Conservation (phyloP, 2,888 invertebrate genomes). For the Drosophila mulleri region DNA sequence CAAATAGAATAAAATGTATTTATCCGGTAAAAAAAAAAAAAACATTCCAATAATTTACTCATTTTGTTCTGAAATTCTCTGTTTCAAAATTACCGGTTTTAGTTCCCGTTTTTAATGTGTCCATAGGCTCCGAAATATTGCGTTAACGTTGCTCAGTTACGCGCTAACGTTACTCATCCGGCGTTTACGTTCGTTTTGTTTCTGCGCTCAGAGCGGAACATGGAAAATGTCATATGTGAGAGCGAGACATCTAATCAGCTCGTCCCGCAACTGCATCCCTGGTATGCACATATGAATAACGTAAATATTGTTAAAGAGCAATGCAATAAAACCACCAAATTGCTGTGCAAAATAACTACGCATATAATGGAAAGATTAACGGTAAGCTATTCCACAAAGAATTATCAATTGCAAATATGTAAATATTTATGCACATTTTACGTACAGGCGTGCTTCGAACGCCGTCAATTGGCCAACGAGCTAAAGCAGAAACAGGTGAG, state of each 20-base stretch:
- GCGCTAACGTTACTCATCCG: slow-evolving; percentile 20
- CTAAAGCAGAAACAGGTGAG: slow-evolving; percentile 82
- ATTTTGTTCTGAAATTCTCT: not conserved
- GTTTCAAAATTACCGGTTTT: slow-evolving; percentile 18
- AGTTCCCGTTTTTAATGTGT: slow-evolving; percentile 3
- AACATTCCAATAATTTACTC: not conserved
- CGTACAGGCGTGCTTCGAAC: slow-evolving; percentile 43
- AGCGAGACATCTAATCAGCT: slow-evolving; percentile 19
- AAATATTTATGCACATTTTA: not conserved
- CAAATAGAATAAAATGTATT: not conserved
- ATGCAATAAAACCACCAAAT: slow-evolving; percentile 24
- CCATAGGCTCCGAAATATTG: slow-evolving; percentile 1
- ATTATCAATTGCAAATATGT: not conserved
- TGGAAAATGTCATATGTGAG: slow-evolving; percentile 8
- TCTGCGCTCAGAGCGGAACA: not conserved
- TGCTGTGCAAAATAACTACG: slow-evolving; percentile 11
- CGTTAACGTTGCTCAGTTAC: slow-evolving; percentile 14
- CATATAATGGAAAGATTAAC: slow-evolving; percentile 48
- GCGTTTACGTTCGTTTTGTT: slow-evolving; percentile 37
- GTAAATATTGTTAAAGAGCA: slow-evolving; percentile 45
- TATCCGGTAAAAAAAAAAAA: not conserved
- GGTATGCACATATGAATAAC: slow-evolving; percentile 34
- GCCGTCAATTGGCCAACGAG: slow-evolving; percentile 71
- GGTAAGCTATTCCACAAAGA: slow-evolving; percentile 22
- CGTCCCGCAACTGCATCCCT: slow-evolving; percentile 29